phyloP scores from a whole-genome alignment of 92 coral and sea anemone genomes.

The Epizoanthus stellaris region DNA sequence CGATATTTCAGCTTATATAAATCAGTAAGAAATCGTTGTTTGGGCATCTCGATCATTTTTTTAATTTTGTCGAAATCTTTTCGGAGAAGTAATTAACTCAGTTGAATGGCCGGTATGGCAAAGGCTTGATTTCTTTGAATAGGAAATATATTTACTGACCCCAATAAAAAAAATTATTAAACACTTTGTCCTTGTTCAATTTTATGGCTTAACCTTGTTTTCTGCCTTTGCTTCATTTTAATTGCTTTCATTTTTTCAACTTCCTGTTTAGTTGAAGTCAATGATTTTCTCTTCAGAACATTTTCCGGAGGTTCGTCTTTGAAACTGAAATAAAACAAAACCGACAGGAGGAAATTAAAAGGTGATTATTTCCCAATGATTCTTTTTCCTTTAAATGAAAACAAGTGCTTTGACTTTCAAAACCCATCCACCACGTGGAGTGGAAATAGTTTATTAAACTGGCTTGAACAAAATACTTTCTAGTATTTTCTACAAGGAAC shows the following conservation, averaged over 20 bases:
- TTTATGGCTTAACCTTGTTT: slow-evolving; percentile 4
- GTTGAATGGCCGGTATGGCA: not conserved
- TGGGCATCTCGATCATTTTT: too few species aligned
- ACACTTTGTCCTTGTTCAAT: slow-evolving; percentile 14
- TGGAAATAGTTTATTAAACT: not conserved
- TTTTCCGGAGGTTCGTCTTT: slow-evolving; percentile 28
- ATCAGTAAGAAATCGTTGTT: too few species aligned
- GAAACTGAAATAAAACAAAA: slow-evolving; percentile 34
- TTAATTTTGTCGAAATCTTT: not conserved
- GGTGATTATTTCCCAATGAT: slow-evolving; percentile 43
- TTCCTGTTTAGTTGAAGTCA: slow-evolving; percentile 39
- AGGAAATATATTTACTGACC: slow-evolving; percentile 41
- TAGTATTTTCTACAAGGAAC: not conserved
- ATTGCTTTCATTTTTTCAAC: slow-evolving; percentile 36
- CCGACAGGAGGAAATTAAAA: slow-evolving; percentile 59
- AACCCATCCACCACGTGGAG: not conserved
- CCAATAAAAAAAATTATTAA: slow-evolving; percentile 34
- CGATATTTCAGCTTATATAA: too few species aligned
- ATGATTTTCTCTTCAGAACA: slow-evolving; percentile 33
- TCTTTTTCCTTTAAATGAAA: slow-evolving; percentile 4
- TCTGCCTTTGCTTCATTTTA: slow-evolving; percentile 11
- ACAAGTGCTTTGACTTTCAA: slow-evolving; percentile 30
- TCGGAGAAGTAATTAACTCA: slow-evolving; percentile 14
- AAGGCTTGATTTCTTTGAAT: not conserved
- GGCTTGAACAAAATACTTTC: not conserved